Percentiles rank a stretch among this genome's conserved stretches.
Evolutionary conservation across 2,888 invertebrate species (phyloP).

Genomic region (Biston stratarius): DNA sequence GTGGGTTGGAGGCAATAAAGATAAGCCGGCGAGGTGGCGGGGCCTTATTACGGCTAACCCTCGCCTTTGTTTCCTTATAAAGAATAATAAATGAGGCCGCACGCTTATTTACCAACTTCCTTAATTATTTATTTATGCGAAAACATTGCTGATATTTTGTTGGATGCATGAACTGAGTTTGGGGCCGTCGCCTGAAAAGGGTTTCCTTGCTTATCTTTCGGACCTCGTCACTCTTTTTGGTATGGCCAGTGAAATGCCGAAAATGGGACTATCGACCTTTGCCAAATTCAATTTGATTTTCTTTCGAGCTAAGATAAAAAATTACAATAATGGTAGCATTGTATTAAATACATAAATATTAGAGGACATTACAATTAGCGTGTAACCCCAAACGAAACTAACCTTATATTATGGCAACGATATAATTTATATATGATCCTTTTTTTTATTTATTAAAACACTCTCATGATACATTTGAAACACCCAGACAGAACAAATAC

Average conservation of each 20-base stretch:
- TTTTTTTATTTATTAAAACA: too few species aligned
- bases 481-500: too few species aligned
- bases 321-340: too few species aligned
- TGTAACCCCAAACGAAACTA: too few species aligned
- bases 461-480: too few species aligned
- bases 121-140: slow-evolving; percentile 85
- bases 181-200: slow-evolving; percentile 50
- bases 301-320: not conserved
- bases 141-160: slow-evolving; percentile 82
- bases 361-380: too few species aligned
- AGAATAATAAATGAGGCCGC: slow-evolving; percentile 86
- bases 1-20: slow-evolving; percentile 87
- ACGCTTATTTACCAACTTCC: slow-evolving; percentile 85
- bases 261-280: slow-evolving; percentile 36
- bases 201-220: slow-evolving; percentile 45
- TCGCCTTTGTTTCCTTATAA: slow-evolving; percentile 87
- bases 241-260: slow-evolving; percentile 32
- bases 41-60: slow-evolving; percentile 87
- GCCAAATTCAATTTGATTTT: slow-evolving; percentile 26
- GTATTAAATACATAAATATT: too few species aligned
- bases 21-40: slow-evolving; percentile 87
- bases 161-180: slow-evolving; percentile 63
- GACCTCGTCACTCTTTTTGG: slow-evolving; percentile 31
- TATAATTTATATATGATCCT: too few species aligned
- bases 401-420: too few species aligned